Evolutionary conservation across 2,113 vertebrate species (phyloP), one percentile per base, ranked within the genome.

Genomic region (Xerus inauris): DNA sequence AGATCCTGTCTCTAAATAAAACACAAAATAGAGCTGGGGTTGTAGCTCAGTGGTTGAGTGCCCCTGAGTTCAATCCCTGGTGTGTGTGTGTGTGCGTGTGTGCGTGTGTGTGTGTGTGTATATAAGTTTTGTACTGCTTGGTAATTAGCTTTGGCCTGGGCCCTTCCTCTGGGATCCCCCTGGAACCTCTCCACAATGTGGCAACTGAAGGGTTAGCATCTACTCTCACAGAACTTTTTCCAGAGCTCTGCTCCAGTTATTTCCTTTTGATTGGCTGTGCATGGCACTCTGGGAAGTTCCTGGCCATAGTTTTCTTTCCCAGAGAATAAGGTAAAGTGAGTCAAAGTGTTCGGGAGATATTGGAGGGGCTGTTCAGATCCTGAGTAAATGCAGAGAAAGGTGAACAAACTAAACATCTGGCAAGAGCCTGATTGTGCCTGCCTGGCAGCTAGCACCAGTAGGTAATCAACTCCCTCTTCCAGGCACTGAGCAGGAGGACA

Each of bases 331-430:
- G 84, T 35, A n/a, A 79, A 40, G 5, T 3, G 6, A 82, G 35
- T 30, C 64, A 57, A 72, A 32, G 59, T 20, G 26, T 35, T 28
- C 20, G 72, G 57, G 65, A 54, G 69, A 16, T 26, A 26, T 35
- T 17, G 32, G 45, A 65, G 69, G n/a, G 24, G 30, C 35, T 38
- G n/a, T 35, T 19, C 42, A 77, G 35, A 12, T 16, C 51, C 9
- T 28, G 20, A 82, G 57, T 62, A 62, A 80, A 87, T 1, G 10
- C 22, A 35, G 47, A 28, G 76, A 28, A 59, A 72, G 79, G 22
- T 45, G 45, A 69, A 38, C 9, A 3, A 3, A 14, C 4, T 16
- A 4, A 13, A 20, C 1, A 0, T 12, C 5, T 28, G 22, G 24
- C 28, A 12, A 64, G 54, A 28, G 80, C 17, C 16, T 5, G 6